Evolutionary conservation across 1,140 invertebrate genomes (phyloP).

Genomic region (Stratiolaelaps scimitus): DNA sequence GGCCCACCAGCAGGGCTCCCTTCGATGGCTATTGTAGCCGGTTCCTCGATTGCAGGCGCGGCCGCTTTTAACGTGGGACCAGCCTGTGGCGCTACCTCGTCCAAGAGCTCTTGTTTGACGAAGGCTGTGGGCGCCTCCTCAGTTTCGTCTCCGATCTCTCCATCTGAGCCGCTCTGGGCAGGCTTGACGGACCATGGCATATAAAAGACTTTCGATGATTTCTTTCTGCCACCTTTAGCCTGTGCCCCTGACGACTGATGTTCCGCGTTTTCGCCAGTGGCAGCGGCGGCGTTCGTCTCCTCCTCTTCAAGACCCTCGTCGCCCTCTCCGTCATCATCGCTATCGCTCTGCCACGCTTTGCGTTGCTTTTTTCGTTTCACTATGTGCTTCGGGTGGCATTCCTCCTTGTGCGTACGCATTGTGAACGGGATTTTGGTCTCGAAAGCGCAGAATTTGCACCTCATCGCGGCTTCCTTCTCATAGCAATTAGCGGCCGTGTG

Average conservation of each 20-base stretch:
- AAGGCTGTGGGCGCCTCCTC: too few relatives aligned
- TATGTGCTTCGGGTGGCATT: conserved; percentile 22
- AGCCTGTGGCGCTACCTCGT: too few relatives aligned
- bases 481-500: conserved; percentile 27
- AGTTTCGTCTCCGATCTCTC: too few relatives aligned
- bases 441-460: conserved; percentile 26
- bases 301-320: not conserved
- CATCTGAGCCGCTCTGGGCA: not conserved
- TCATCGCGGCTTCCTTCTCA: conserved; percentile 23
- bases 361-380: conserved; percentile 26
- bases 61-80: too few relatives aligned
- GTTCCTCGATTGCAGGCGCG: too few relatives aligned
- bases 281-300: not conserved
- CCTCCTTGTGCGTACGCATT: conserved; percentile 26
- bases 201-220: conserved; percentile 3
- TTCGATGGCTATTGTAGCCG: too few relatives aligned
- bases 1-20: too few relatives aligned
- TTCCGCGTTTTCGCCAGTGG: too few relatives aligned
- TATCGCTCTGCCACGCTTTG: conserved; percentile 26
- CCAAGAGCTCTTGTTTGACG: too few relatives aligned
- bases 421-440: conserved; percentile 28
- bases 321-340: not conserved
- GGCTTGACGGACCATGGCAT: conserved; percentile 20
- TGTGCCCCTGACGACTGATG: not conserved
- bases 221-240: not conserved